Evolutionary conservation across 2,113 vertebrate genomes (phyloP), one percentile per base, ranked within the genome.

Genomic region (Reinhardtius hippoglossoides): DNA sequence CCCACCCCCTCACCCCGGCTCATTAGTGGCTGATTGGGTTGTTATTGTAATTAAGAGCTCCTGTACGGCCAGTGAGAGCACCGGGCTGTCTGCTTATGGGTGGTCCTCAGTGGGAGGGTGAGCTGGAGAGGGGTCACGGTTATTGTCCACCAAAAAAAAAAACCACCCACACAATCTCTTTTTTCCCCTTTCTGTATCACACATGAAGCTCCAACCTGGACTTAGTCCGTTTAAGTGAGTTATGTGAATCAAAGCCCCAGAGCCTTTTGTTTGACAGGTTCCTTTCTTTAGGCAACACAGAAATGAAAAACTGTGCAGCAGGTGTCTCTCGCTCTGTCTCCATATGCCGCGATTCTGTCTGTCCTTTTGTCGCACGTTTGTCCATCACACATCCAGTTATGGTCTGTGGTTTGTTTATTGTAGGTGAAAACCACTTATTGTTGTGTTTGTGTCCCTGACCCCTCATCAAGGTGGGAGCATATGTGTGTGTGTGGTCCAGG

Each of bases 31-130:
- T 87, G 81, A 87, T 89, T 92, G 84, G 78, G 81, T 84, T 89
- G 89, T 89, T 92, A 85, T 88, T 93, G 83, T 88, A 93, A 90
- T 93, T 86, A 85, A 85, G 85, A 67, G 76, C 76, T 81, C 74
- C 80, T 83, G 84, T 83, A 67, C 40, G 70, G 79, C 80, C 82
- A 82, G 64, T 78, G 73, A 90, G 81, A 87, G 72, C 84, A 75
- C 74, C 48, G 52, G 66, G 66, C 85, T 78, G 76, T 85, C 89
- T 84, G 76, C 68, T 42, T 77, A 72, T 78, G 87, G 92, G 88
- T 92, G 90, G 90, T 89, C 85, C 73, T 55, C 71, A 46, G 78
- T 76, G 44, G 77, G 81, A 75, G 78, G 74, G 78, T 74, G 75
- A 76, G 59, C 80, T 27, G 21, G 7, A 31, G 61, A 64, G 74